These are phyloP conservation scores for Stegophylla sp. DNA, from an alignment of 2,888 invertebrate species.

Conservation along the genomic window DNA sequence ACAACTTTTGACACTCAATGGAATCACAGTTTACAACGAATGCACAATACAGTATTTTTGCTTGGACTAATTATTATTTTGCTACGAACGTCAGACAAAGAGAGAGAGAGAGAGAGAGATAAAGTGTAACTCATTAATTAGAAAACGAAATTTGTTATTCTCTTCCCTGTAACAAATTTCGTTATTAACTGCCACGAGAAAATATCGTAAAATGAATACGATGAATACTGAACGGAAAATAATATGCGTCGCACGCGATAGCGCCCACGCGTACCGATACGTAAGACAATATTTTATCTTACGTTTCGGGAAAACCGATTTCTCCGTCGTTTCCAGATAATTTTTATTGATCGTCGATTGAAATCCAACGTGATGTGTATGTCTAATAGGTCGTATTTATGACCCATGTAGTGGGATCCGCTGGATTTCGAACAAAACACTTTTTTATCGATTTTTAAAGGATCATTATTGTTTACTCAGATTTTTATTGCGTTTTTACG, in stretches of 20 bases:
- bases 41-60: background rate
- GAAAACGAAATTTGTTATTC: no score
- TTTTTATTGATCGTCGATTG: no score
- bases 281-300: background rate
- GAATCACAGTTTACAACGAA: background rate
- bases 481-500: constrained; percentile 31
- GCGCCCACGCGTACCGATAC: background rate
- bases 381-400: background rate
- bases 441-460: constrained; percentile 31
- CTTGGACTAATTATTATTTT: background rate
- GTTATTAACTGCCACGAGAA: background rate
- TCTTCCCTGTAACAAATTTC: no score
- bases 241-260: no score
- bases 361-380: background rate
- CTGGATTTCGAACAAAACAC: background rate
- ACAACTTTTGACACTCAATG: background rate
- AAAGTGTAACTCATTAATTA: background rate
- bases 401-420: background rate
- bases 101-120: no score
- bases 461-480: constrained; percentile 1
- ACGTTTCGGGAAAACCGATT: background rate
- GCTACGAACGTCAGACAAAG: background rate
- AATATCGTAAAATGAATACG: background rate
- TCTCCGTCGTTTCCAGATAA: no score
- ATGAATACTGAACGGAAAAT: no score